phyloP scores from a whole-genome alignment of 2,888 invertebrate species.

The Drosophila meridionalis region DNA sequence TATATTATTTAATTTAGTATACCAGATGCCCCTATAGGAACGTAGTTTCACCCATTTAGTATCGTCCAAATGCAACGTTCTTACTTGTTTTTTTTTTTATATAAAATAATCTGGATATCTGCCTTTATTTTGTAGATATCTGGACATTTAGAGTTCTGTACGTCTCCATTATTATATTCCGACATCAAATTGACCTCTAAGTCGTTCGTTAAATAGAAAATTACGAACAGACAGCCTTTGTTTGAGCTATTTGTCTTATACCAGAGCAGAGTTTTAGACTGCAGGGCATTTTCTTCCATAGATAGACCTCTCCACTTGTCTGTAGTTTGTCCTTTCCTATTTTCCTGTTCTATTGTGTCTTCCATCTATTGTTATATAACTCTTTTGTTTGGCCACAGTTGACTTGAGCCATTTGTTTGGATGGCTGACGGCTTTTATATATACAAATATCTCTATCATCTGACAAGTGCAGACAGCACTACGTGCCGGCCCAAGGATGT shows the following conservation, averaged over 20 bases:
- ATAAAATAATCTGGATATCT: too few species aligned
- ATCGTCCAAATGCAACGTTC: too few species aligned
- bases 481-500: slow-evolving; percentile 5
- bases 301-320: slow-evolving; percentile 22
- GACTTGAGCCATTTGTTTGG: slow-evolving; percentile 70
- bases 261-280: slow-evolving; percentile 14
- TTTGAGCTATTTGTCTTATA: slow-evolving; percentile 14
- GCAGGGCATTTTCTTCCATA: slow-evolving; percentile 37
- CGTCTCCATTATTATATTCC: background rate
- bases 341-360: slow-evolving; percentile 11
- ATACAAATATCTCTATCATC: slow-evolving; percentile 57
- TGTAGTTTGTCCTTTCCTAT: slow-evolving; percentile 14
- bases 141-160: background rate
- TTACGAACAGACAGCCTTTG: slow-evolving; percentile 32
- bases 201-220: slow-evolving; percentile 20
- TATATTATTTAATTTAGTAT: too few species aligned
- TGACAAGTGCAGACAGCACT: slow-evolving; percentile 60
- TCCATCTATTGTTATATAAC: slow-evolving; percentile 64
- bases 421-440: slow-evolving; percentile 27
- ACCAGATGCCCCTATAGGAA: too few species aligned
- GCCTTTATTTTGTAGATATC: background rate
- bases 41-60: too few species aligned
- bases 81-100: too few species aligned
- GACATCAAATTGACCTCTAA: slow-evolving; percentile 16
- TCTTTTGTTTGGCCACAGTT: slow-evolving; percentile 72